Conservation (phyloP, 2,888 invertebrate species). For the Spisula solida region DNA sequence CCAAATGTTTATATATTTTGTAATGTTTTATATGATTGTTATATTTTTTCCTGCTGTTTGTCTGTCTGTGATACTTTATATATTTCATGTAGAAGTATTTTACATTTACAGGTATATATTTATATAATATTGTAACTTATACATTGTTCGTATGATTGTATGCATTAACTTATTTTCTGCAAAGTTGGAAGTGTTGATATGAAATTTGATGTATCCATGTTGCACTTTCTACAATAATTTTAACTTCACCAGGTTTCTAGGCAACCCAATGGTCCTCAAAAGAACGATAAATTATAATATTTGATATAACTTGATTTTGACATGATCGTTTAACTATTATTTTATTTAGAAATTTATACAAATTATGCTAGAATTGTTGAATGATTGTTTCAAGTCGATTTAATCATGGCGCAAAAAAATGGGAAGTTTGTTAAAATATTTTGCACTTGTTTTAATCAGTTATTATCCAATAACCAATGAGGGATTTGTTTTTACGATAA, state of each 20-base stretch:
- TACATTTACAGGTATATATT: neutral
- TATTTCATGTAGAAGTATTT: neutral
- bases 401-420: neutral
- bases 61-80: conserved; percentile 17
- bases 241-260: no score
- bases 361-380: neutral
- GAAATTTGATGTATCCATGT: neutral
- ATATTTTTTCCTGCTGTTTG: neutral
- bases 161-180: neutral
- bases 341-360: no score
- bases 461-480: neutral
- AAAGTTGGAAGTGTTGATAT: neutral
- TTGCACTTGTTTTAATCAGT: neutral
- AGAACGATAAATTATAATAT: no score
- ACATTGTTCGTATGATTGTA: neutral
- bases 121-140: conserved; percentile 20
- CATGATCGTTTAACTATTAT: neutral
- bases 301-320: neutral
- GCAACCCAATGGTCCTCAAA: no score
- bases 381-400: neutral
- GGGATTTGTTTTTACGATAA: neutral
- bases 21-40: conserved; percentile 20
- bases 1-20: conserved; percentile 21
- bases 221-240: no score
- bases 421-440: neutral